Evolutionary conservation across 2,888 invertebrate genomes (phyloP).

Genomic region (Orthosia gothica): DNA sequence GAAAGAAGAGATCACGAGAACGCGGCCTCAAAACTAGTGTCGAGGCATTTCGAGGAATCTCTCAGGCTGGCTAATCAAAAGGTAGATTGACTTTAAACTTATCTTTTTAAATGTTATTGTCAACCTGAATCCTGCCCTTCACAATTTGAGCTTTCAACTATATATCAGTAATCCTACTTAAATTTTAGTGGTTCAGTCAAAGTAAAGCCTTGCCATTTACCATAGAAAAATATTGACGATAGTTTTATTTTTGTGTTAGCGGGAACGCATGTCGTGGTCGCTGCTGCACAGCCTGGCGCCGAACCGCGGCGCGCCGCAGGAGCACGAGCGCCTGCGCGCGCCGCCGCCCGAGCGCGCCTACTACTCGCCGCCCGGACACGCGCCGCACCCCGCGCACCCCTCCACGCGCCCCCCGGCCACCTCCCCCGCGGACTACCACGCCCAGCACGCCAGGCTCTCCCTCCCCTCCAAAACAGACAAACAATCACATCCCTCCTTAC

Average conservation of each 20-base stretch:
- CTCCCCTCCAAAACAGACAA: slow-evolving; percentile 84
- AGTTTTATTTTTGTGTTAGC: slow-evolving; percentile 79
- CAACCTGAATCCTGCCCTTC: neutral
- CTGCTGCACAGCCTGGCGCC: slow-evolving; percentile 91
- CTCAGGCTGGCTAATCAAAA: slow-evolving; percentile 95
- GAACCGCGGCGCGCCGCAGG: slow-evolving; percentile 76
- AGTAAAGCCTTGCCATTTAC: neutral
- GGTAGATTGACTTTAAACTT: slow-evolving; percentile 82
- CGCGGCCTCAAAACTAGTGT: slow-evolving; percentile 95
- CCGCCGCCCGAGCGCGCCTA: slow-evolving; percentile 76
- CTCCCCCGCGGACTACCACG: slow-evolving; percentile 77
- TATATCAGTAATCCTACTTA: neutral
- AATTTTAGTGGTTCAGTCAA: neutral
- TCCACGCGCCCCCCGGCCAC: slow-evolving; percentile 74
- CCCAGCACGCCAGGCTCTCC: slow-evolving; percentile 80
- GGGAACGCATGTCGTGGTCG: slow-evolving; percentile 91
- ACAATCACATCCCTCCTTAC: slow-evolving; percentile 82
- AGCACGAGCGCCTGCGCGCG: slow-evolving; percentile 75
- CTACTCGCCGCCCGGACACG: slow-evolving; percentile 71
- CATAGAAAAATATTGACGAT: slow-evolving; percentile 19
- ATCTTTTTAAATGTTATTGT: neutral
- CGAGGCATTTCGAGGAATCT: slow-evolving; percentile 98
- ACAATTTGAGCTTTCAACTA: neutral
- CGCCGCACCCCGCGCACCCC: slow-evolving; percentile 72
- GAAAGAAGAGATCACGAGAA: slow-evolving; percentile 93